These are phyloP conservation scores for Cherax destructor DNA, from an alignment of 1,140 invertebrate species.

Conservation along the genomic window DNA sequence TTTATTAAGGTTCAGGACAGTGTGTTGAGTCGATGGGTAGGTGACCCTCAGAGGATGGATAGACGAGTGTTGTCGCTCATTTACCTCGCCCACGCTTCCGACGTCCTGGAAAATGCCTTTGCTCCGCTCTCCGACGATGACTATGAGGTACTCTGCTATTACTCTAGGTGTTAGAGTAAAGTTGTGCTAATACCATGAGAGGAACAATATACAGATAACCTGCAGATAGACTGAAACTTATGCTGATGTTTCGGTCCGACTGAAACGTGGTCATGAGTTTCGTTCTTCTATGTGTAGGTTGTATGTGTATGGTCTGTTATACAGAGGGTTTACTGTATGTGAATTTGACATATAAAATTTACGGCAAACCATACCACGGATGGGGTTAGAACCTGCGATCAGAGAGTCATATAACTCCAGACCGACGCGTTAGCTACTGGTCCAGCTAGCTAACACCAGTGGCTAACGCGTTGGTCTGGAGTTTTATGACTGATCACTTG, in stretches of 20 bases:
- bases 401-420: too few species aligned
- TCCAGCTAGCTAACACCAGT: too few species aligned
- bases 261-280: neutral
- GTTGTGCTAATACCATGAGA: neutral
- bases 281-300: too few species aligned
- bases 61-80: constrained; percentile 93
- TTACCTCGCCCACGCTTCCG: constrained; percentile 96
- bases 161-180: too few species aligned
- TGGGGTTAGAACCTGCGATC: too few species aligned
- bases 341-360: too few species aligned
- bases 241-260: neutral
- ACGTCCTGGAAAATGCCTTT: constrained; percentile 99
- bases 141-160: constrained; percentile 88
- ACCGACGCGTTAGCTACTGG: too few species aligned
- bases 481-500: too few species aligned
- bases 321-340: too few species aligned
- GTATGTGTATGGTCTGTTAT: too few species aligned
- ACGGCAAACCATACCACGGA: too few species aligned
- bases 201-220: neutral
- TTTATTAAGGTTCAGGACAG: constrained; percentile 92
- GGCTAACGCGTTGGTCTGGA: too few species aligned
- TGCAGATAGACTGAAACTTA: neutral
- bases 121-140: constrained; percentile 98
- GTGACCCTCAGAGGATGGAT: constrained; percentile 98
- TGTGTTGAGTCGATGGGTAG: constrained; percentile 96